Evolutionary conservation across 2,888 invertebrate species (phyloP).

Genomic region (Chloroclysta siterata): DNA sequence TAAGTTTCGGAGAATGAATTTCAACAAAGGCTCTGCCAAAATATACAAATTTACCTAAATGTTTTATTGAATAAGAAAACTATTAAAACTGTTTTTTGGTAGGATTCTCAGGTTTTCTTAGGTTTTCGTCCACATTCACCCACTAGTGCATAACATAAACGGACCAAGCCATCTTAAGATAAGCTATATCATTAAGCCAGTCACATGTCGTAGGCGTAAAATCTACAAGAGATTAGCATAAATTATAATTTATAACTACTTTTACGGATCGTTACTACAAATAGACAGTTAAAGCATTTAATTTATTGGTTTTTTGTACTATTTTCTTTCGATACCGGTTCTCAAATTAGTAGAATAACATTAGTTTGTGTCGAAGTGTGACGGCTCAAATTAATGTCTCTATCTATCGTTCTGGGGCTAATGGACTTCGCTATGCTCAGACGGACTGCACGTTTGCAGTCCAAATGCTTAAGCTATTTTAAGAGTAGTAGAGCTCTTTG

Average conservation of each 20-base stretch:
- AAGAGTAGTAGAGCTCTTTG: too few species aligned
- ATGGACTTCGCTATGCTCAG: conserved; percentile 5
- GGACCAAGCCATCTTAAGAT: conserved; percentile 23
- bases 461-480: neutral
- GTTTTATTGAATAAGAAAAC: too few species aligned
- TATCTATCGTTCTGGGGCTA: conserved; percentile 23
- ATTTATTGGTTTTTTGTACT: conserved; percentile 51
- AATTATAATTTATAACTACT: conserved; percentile 66
- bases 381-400: conserved; percentile 41
- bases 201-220: conserved; percentile 62
- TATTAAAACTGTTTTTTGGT: too few species aligned
- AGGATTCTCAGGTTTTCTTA: too few species aligned
- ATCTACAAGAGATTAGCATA: conserved; percentile 65
- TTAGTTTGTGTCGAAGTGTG: conserved; percentile 36
- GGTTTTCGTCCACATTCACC: too few species aligned
- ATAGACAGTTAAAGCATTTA: conserved; percentile 58
- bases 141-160: too few species aligned
- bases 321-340: conserved; percentile 41
- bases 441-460: conserved; percentile 15
- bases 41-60: too few species aligned
- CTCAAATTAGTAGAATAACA: conserved; percentile 40
- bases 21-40: too few species aligned
- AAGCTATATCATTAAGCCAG: conserved; percentile 43
- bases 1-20: too few species aligned
- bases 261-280: conserved; percentile 63